Evolutionary conservation across 2,888 invertebrate genomes (phyloP), one percentile per base, ranked within the genome.

Genomic region (Pachliopta kotzebuea): DNA sequence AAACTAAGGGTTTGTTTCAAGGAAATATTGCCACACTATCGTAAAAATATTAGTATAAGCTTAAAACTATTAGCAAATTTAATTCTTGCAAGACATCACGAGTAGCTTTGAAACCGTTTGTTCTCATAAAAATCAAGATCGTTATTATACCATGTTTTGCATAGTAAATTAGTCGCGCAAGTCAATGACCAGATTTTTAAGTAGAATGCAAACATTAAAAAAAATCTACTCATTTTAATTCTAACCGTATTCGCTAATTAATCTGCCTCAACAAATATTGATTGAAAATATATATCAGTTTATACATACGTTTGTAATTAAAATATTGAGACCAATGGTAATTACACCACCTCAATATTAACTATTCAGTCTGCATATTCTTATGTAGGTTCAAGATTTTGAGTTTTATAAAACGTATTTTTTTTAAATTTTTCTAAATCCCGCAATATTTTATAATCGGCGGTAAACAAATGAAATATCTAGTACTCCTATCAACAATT

Each of bases 161-260:
- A 65, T 65, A 60, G 56, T 45, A 45, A 57, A 65, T 61, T 65
- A 65, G 65, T 56, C 65, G 23, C 56, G 56, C 56, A 57, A 60
- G 60, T 65, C 60, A 60, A 60, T 52, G 65, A 60, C 65, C 65
- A 56, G 26, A 53, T 61, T 65, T n/a, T 21, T 42, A 65, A 65
- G 56, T 56, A 29, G 65, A 54, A 52, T 56, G n/a, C 54, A 45
- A 58, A 23, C n/a, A 45, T 0, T 50, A 37, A 65, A 65, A 63
- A 63, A 63, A 56, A 53, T 57, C 42, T 42, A 52, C 52, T 17
- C 20, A 57, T 60, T 56, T 45, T 26, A 14, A 56, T 26, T 42
- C 29, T 42, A 24, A 59, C 56, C 60, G 26, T 52, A 56, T 60
- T 60, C 52, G 37, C 2, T 24, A n/a, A 55, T 60, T 59, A 37